A percentile compares a stretch with the other conserved stretches of the same genome.
phyloP scores from a whole-genome alignment of 2,888 invertebrate species.

The Meteorus colon region DNA sequence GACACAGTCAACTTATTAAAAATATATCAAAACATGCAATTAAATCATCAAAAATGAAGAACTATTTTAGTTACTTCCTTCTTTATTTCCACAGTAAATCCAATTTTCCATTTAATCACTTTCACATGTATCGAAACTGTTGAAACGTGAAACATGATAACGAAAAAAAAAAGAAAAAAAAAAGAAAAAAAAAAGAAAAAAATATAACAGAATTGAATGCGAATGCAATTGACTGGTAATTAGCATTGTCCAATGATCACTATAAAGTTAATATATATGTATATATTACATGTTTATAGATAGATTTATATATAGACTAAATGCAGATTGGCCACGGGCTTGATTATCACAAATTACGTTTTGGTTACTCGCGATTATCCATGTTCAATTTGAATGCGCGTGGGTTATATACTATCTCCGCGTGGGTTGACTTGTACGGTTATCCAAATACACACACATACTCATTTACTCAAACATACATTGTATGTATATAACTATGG shows the following conservation, averaged over 20 bases:
- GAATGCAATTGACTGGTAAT: constrained; percentile 16
- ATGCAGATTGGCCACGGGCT: constrained; percentile 46
- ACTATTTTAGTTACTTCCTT: neutral
- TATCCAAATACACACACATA: constrained; percentile 36
- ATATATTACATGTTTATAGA: constrained; percentile 14
- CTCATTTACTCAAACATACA: constrained; percentile 4
- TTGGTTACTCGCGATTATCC: constrained; percentile 47
- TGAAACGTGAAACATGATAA: neutral
- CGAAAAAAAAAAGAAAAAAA: no score
- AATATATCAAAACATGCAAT: no score
- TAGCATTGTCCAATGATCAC: constrained; percentile 28
- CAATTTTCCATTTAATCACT: no score
- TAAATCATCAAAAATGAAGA: no score
- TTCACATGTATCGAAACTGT: no score
- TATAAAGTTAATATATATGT: constrained; percentile 8
- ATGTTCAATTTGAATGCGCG: constrained; percentile 45
- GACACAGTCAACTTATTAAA: no score
- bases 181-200: no score
- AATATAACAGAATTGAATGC: neutral
- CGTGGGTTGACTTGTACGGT: constrained; percentile 49
- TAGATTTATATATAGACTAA: constrained; percentile 42
- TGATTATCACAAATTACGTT: constrained; percentile 56
- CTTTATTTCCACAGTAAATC: neutral
- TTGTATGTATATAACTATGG: constrained; percentile 12
- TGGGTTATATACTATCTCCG: constrained; percentile 38